Evolutionary conservation across 1,140 invertebrate species (phyloP).

Genomic region (Drosophila hydei): DNA sequence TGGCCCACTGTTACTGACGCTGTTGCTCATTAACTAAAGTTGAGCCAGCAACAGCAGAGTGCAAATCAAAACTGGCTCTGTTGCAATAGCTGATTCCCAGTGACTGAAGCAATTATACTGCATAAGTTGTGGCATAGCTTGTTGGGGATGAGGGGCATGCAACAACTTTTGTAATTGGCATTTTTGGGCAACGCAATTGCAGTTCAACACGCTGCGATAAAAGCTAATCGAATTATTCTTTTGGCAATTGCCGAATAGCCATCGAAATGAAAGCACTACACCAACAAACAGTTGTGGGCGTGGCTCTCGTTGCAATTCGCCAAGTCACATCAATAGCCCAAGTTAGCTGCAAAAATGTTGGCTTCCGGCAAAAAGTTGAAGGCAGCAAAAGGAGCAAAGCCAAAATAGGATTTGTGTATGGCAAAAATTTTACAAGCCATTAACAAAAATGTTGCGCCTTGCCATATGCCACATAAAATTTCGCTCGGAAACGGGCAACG

Average conservation of each 20-base stretch:
- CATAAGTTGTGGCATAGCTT: conserved; percentile 4
- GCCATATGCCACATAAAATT: conserved; percentile 79
- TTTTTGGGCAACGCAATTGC: conserved; percentile 76
- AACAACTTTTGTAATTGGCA: conserved; percentile 75
- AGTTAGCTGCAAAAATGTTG: conserved; percentile 22
- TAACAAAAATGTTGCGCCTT: conserved; percentile 80
- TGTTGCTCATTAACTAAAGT: conserved; percentile 61
- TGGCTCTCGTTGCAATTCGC: conserved; percentile 41
- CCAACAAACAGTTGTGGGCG: conserved; percentile 49
- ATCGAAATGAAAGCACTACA: conserved; percentile 42
- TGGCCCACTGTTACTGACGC: conserved; percentile 6
- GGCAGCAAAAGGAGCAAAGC: conserved; percentile 24
- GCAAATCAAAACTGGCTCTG: conserved; percentile 37
- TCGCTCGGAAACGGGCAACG: conserved; percentile 21
- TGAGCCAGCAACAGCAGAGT: conserved; percentile 35
- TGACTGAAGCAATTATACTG: conserved; percentile 29
- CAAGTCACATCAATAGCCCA: conserved; percentile 65
- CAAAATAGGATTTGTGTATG: conserved; percentile 66
- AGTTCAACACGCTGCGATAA: conserved; percentile 76
- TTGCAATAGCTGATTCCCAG: conserved; percentile 22
- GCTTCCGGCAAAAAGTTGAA: conserved; percentile 64
- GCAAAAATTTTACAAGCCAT: conserved; percentile 74
- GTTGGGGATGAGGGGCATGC: not conserved
- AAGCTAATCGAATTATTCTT: conserved; percentile 80
- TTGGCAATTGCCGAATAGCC: conserved; percentile 59